Conservation (phyloP, 2,888 invertebrate genomes). For the Drosophila putrida region DNA sequence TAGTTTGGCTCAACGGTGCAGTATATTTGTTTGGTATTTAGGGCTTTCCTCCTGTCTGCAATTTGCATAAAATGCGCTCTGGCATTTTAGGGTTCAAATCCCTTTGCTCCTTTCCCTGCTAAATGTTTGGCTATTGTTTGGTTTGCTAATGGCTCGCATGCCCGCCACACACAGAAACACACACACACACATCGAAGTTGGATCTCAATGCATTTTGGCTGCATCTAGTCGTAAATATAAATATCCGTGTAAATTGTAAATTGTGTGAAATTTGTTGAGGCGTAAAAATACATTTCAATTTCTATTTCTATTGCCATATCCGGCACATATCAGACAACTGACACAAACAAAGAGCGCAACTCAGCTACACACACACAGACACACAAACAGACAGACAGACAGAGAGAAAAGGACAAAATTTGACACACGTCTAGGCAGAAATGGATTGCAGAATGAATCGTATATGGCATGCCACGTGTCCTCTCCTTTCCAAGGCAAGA, state of each 20-base stretch:
- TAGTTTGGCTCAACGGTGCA: constrained; percentile 36
- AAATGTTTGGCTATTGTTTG: constrained; percentile 63
- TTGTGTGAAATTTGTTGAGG: constrained; percentile 63
- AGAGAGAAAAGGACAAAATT: constrained; percentile 51
- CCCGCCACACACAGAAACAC: constrained; percentile 8
- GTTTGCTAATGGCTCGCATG: constrained; percentile 67
- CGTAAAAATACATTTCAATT: constrained; percentile 73
- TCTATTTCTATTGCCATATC: constrained; percentile 42
- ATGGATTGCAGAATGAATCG: constrained; percentile 60
- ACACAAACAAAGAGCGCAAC: constrained; percentile 51
- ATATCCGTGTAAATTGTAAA: constrained; percentile 64
- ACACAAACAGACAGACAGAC: neutral
- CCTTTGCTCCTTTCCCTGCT: constrained; percentile 20
- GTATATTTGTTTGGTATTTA: constrained; percentile 58
- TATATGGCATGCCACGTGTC: constrained; percentile 40
- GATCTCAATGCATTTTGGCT: constrained; percentile 31
- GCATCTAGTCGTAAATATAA: constrained; percentile 46
- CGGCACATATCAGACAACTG: constrained; percentile 26
- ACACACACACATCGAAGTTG: constrained; percentile 5
- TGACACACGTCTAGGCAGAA: constrained; percentile 70
- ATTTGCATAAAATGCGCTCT: constrained; percentile 74
- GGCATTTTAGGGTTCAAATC: constrained; percentile 47
- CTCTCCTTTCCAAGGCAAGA: constrained; percentile 5
- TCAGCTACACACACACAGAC: constrained; percentile 3
- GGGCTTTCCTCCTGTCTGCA: constrained; percentile 41